Conservation (phyloP, 1,140 invertebrate genomes). For the Telenomus remus region DNA sequence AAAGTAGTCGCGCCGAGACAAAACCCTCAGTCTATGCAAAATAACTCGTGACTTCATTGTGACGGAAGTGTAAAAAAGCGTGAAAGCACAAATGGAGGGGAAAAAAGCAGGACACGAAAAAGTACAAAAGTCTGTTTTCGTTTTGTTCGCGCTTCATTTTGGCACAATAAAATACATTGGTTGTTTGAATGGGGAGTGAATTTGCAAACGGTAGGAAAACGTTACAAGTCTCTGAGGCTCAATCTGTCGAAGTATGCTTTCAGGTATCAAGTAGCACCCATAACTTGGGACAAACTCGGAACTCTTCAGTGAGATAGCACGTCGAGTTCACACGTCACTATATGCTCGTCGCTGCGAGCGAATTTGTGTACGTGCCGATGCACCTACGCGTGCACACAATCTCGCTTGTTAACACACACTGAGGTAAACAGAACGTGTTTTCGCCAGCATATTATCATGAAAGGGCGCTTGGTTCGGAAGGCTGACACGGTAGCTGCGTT, state of each 20-base stretch:
- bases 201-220: conserved; percentile 46
- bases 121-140: conserved; percentile 6
- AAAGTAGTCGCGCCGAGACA: too few species aligned
- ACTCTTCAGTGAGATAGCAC: conserved; percentile 40
- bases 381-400: conserved; percentile 2
- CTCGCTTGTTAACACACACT: conserved; percentile 4
- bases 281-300: conserved; percentile 49
- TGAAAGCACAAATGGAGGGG: too few species aligned
- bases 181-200: conserved; percentile 51
- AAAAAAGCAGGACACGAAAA: too few species aligned
- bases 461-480: conserved; percentile 50
- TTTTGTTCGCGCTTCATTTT: conserved; percentile 41
- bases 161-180: conserved; percentile 46
- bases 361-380: conserved; percentile 14
- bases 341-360: conserved; percentile 29
- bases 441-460: conserved; percentile 40
- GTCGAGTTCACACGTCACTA: conserved; percentile 62
- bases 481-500: conserved; percentile 63
- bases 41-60: too few species aligned
- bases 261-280: conserved; percentile 36
- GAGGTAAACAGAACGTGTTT: conserved; percentile 9
- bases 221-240: conserved; percentile 53
- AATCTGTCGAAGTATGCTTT: conserved; percentile 58
- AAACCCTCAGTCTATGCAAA: too few species aligned
- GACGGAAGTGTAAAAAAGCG: too few species aligned